Evolutionary conservation across 2,888 invertebrate species (phyloP).

Genomic region (Pandemis heparana): DNA sequence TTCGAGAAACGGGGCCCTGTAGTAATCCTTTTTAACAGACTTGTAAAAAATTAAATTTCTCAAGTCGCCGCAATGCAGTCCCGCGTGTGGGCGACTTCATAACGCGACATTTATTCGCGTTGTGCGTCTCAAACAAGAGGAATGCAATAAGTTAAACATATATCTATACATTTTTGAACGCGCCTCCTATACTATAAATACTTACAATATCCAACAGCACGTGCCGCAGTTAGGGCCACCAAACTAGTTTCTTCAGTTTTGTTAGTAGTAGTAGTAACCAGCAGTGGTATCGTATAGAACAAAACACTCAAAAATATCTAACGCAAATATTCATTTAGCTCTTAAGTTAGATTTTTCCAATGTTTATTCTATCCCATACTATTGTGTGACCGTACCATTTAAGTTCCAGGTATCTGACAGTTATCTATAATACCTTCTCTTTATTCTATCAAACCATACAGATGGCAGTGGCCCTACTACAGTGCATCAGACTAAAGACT

Average conservation of each 20-base stretch:
- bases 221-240: neutral
- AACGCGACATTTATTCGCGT: neutral
- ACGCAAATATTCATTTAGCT: no score
- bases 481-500: neutral
- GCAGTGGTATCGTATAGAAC: no score
- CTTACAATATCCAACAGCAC: neutral
- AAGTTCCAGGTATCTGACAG: no score
- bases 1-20: no score
- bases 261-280: no score
- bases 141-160: conserved; percentile 30
- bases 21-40: no score
- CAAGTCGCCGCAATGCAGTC: neutral
- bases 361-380: no score
- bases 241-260: neutral
- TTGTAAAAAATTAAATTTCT: no score
- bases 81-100: neutral
- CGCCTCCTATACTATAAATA: neutral
- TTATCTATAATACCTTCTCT: no score
- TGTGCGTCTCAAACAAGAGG: conserved; percentile 13
- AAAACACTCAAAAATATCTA: no score
- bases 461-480: neutral
- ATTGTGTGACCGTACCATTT: no score
- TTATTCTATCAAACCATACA: neutral
- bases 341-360: no score
- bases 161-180: neutral